Percentiles rank a stretch among this genome's conserved stretches.
phyloP scores from a whole-genome alignment of 2,113 vertebrate genomes.

The Rissa tridactyla region DNA sequence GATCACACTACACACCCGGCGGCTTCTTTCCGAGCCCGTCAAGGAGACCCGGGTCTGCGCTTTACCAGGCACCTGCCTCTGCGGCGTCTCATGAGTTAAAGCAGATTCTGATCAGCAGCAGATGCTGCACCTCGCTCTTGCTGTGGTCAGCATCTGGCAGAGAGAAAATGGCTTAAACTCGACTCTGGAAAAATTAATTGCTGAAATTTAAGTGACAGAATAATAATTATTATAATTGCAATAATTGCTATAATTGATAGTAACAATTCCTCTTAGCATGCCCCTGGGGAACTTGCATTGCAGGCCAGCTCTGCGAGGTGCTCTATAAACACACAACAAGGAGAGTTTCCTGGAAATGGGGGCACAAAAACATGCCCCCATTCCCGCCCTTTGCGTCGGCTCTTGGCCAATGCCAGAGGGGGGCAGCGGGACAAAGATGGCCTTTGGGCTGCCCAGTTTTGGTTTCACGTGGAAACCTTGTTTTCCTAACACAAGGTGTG shows the following conservation, averaged over 20 bases:
- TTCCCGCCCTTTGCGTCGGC: not conserved
- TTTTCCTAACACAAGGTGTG: not conserved
- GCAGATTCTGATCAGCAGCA: slow-evolving; percentile 20
- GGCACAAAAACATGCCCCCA: fast-evolving
- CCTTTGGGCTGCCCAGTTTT: not conserved
- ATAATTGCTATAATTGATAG: slow-evolving; percentile 56
- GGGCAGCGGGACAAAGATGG: not conserved
- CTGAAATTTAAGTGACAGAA: slow-evolving; percentile 56
- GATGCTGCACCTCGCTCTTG: slow-evolving; percentile 25
- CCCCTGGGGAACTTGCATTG: not conserved
- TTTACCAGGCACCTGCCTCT: not conserved
- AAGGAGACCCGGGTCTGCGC: not conserved
- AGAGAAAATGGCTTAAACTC: slow-evolving; percentile 45
- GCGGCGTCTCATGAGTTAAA: not conserved
- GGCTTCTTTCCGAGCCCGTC: not conserved
- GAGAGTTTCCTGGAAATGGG: not conserved
- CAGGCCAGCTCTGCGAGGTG: not conserved
- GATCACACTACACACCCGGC: not conserved
- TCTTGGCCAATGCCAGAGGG: fast-evolving
- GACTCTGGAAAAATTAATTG: slow-evolving; percentile 61
- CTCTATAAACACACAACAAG: slow-evolving; percentile 29
- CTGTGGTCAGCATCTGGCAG: slow-evolving; percentile 59
- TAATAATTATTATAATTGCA: slow-evolving; percentile 59
- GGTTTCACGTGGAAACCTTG: not conserved
- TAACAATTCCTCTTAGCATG: not conserved